Evolutionary conservation across 1,140 invertebrate genomes (phyloP), one percentile per base, ranked within the genome.

Genomic region (Calliopsis andreniformis): DNA sequence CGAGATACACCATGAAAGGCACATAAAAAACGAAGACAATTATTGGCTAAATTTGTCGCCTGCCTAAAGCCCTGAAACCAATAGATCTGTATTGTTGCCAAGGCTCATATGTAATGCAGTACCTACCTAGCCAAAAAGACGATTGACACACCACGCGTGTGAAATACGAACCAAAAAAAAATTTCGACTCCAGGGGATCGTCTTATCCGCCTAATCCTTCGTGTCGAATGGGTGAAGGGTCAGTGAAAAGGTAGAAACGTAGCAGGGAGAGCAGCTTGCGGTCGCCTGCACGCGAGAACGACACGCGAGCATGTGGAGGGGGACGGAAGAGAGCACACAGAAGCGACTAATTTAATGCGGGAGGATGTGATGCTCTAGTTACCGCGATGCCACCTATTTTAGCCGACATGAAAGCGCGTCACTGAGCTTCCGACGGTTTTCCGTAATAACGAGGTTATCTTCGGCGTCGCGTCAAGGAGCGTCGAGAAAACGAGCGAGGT

Each of bases 281-380:
- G 4, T 30, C 18, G 4, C 55, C 30, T 18, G 18, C 55, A 14
- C 47, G 32, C 8, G 56, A 30, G 28, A 28, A 32, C 55, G 55
- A 76, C 28, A 30, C 42, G 45, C 45, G 47, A 47, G 42, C 12
- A 28, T 12, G 6, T 63, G 55, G 4, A 49, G 30, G 25, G n/a
- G 39, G 49, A 64, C 35, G 62, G 55, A 68, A 61, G 66, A 14
- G 66, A 62, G 58, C 30, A 68, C 25, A 53, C 63, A 45, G 72
- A 72, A 55, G 75, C 49, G 63, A 82, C 77, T 86, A 83, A 86
- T 85, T 86, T 80, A 78, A 83, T 80, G 80, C 80, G 68, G 72
- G 73, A 53, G 76, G 71, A 83, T 83, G 58, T 53, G 80, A 80
- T 49, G 80, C 83, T 78, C 83, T 53, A 85, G 75, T 86, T 86